phyloP scores from a whole-genome alignment of 1,140 invertebrate genomes.

The Lucilia sericata region DNA sequence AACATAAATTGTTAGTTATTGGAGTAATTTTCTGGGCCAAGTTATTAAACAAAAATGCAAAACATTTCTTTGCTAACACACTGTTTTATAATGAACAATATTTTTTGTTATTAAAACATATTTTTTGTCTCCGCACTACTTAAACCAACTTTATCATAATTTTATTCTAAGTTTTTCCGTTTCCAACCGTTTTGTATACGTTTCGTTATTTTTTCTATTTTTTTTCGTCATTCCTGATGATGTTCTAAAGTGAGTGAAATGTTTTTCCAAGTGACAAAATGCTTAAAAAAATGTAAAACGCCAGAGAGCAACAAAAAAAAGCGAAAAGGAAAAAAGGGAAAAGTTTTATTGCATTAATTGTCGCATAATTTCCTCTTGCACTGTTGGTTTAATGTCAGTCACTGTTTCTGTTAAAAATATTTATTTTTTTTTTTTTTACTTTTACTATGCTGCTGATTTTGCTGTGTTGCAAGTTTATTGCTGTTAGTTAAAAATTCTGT shows the following conservation, averaged over 20 bases:
- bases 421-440: no score
- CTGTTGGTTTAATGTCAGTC: conserved; percentile 16
- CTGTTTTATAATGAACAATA: neutral
- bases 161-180: conserved; percentile 2
- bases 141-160: conserved; percentile 20
- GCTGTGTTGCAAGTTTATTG: conserved; percentile 8
- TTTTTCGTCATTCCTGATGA: neutral
- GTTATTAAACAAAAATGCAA: no score
- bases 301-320: neutral
- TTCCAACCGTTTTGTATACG: neutral
- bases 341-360: conserved; percentile 44
- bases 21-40: no score
- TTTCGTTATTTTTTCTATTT: neutral
- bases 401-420: neutral
- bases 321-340: neutral
- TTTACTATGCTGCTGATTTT: neutral
- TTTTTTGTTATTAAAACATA: neutral
- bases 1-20: no score
- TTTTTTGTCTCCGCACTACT: conserved; percentile 4
- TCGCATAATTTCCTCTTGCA: conserved; percentile 38
- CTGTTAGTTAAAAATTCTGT: neutral
- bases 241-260: conserved; percentile 27
- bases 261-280: conserved; percentile 42
- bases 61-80: neutral
- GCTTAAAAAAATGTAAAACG: conserved; percentile 9